Evolutionary conservation across 2,797 vertebrate genomes (phyloP).

Genomic region (Clamator glandarius): DNA sequence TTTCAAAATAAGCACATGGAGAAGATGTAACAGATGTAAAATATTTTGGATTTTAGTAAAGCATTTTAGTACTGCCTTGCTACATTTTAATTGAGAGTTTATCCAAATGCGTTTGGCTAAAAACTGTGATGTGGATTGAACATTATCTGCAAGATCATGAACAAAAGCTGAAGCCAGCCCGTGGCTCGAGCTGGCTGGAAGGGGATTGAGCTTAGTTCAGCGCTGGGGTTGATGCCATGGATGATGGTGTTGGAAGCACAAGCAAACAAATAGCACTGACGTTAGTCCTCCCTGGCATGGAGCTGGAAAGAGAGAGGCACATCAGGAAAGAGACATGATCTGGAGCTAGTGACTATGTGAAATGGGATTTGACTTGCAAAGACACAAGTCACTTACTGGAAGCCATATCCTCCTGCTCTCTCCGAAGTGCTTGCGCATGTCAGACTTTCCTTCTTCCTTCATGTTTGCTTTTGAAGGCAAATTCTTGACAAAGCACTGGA

Average conservation of each 20-base stretch:
- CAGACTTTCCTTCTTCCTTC: background rate
- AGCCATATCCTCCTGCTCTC: background rate
- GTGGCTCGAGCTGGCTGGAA: background rate
- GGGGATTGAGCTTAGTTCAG: background rate
- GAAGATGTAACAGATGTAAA: background rate
- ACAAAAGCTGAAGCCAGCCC: background rate
- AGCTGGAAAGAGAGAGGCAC: background rate
- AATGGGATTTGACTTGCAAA: background rate
- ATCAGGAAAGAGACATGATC: background rate
- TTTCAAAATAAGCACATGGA: background rate
- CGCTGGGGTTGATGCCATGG: background rate
- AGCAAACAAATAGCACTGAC: background rate
- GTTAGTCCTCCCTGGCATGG: background rate
- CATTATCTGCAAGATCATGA: background rate
- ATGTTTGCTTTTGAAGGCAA: rapidly evolving
- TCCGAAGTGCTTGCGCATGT: background rate
- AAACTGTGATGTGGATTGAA: background rate
- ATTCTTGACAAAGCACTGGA: background rate
- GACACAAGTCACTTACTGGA: background rate
- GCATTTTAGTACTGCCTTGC: background rate
- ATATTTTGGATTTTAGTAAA: background rate
- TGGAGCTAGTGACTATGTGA: background rate
- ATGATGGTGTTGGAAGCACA: rapidly evolving
- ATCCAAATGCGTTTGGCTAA: background rate
- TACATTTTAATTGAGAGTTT: background rate